Percentiles rank a stretch among this genome's conserved stretches.
phyloP scores from a whole-genome alignment of 2,888 invertebrate species.

The Reticulitermes lucifugus region DNA sequence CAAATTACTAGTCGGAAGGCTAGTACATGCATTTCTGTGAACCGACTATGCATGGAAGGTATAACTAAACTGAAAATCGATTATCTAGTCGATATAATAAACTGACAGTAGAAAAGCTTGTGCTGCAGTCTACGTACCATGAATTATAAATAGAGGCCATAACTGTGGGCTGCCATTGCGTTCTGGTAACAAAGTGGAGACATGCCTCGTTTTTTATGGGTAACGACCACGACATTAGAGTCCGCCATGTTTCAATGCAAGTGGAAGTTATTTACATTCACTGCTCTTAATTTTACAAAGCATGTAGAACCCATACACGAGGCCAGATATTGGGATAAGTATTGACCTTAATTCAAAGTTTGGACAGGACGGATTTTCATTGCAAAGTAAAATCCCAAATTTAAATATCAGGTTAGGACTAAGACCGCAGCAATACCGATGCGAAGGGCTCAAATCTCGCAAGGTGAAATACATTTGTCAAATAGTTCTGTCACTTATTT shows the following conservation, averaged over 20 bases:
- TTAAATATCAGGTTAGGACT: too few relatives aligned
- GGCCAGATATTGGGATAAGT: too few relatives aligned
- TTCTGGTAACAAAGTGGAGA: conserved; percentile 1
- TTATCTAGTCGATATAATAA: conserved; percentile 25
- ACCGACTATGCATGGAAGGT: background rate
- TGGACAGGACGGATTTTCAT: too few relatives aligned
- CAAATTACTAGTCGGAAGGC: background rate
- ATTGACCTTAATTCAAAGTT: too few relatives aligned
- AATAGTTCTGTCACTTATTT: too few relatives aligned
- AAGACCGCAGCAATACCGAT: too few relatives aligned
- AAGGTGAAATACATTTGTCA: too few relatives aligned
- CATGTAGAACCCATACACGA: too few relatives aligned
- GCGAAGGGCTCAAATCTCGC: too few relatives aligned
- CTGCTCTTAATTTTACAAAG: too few relatives aligned
- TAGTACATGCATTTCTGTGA: background rate
- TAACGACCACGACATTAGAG: background rate
- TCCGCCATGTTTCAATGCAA: background rate
- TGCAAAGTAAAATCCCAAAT: too few relatives aligned
- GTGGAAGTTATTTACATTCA: too few relatives aligned
- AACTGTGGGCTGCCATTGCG: background rate
- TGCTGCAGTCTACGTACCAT: background rate
- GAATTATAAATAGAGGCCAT: conserved; percentile 19
- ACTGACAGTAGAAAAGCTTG: background rate
- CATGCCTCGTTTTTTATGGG: background rate
- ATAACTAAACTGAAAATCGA: conserved; percentile 13